phyloP scores from a whole-genome alignment of 2,797 vertebrate genomes.

The Sebastes jordani region DNA sequence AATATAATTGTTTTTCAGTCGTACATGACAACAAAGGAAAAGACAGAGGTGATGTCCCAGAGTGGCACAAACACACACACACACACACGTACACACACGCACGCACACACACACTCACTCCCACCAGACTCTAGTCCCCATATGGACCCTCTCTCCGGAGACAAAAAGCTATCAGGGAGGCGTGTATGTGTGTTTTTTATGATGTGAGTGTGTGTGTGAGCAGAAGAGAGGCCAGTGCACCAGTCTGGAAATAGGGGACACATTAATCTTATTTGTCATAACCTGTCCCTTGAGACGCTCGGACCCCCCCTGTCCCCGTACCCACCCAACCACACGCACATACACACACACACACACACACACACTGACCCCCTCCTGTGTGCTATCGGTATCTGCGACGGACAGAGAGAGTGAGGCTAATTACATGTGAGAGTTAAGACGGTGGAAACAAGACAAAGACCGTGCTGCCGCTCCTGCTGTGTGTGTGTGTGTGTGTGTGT shows the following conservation, averaged over 20 bases:
- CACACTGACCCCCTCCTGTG: slow-evolving; percentile 71
- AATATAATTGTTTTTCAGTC: slow-evolving; percentile 24
- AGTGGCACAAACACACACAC: background rate
- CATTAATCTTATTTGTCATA: slow-evolving; percentile 90
- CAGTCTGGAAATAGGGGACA: slow-evolving; percentile 84
- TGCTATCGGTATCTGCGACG: slow-evolving; percentile 74
- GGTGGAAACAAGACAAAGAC: slow-evolving; percentile 81
- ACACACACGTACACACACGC: background rate
- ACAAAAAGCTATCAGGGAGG: slow-evolving; percentile 75
- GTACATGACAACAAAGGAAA: slow-evolving; percentile 63
- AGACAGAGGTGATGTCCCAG: slow-evolving; percentile 48
- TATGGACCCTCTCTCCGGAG: slow-evolving; percentile 80
- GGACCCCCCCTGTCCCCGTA: slow-evolving; percentile 50
- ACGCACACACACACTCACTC: slow-evolving; percentile 11
- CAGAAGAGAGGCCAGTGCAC: slow-evolving; percentile 70
- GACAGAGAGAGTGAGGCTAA: slow-evolving; percentile 81
- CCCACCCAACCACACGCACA: slow-evolving; percentile 19
- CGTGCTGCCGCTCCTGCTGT: background rate
- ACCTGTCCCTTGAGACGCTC: slow-evolving; percentile 80
- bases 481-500: slow-evolving; percentile 31
- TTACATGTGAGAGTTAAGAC: slow-evolving; percentile 84
- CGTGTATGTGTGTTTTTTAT: slow-evolving; percentile 71
- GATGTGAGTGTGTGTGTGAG: slow-evolving; percentile 34
- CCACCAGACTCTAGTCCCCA: slow-evolving; percentile 65
- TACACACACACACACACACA: slow-evolving; percentile 15